Conservation (phyloP, 2,113 vertebrate genomes). For the Grallaria varia region DNA sequence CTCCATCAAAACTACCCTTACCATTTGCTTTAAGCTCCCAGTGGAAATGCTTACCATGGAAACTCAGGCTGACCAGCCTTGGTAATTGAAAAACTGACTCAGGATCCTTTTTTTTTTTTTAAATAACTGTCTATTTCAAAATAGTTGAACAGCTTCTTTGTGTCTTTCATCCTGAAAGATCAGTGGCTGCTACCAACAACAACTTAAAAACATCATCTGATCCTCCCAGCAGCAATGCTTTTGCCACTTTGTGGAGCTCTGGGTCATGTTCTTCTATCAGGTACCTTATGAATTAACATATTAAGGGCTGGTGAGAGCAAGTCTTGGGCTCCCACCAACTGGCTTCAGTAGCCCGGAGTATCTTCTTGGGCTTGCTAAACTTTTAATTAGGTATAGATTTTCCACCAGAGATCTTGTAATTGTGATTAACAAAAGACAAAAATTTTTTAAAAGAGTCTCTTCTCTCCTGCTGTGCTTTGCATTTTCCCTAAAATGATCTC, state of each 20-base stretch:
- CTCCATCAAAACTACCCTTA: not conserved
- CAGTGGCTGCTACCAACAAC: not conserved
- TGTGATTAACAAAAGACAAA: not conserved
- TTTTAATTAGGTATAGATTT: constrained; percentile 17
- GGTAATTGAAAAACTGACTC: not conserved
- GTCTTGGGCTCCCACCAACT: not conserved
- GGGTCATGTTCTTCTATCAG: not conserved
- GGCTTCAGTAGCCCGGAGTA: not conserved
- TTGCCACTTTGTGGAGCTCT: not conserved
- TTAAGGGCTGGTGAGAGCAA: not conserved
- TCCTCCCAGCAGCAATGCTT: not conserved
- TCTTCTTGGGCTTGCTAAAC: not conserved
- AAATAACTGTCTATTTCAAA: not conserved
- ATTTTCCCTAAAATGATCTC: not conserved
- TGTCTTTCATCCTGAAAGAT: not conserved
- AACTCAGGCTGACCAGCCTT: not conserved
- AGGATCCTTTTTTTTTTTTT: not conserved
- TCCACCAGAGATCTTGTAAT: not conserved
- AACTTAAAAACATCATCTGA: not conserved
- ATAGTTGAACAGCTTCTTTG: not conserved
- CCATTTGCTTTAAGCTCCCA: not conserved
- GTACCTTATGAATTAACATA: not conserved
- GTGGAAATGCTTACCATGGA: not conserved
- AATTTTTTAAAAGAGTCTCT: not conserved
- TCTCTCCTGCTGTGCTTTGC: not conserved